A percentile compares a stretch with the other conserved stretches of the same genome.
Evolutionary conservation across 2,797 vertebrate genomes (phyloP).

Genomic region (Cheirogaleus major): DNA sequence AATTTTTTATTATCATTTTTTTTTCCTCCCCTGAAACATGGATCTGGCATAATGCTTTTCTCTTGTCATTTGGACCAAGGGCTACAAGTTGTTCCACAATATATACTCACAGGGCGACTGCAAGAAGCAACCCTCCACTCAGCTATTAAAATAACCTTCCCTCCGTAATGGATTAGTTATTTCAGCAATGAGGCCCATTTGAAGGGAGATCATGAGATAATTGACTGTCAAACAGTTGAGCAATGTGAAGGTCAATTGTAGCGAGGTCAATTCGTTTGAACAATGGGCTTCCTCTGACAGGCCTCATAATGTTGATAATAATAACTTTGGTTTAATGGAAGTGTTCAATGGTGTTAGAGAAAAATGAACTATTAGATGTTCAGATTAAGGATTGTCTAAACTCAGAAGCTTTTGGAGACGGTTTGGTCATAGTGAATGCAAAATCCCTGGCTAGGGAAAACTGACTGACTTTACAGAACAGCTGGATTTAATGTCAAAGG

Average conservation of each 20-base stretch:
- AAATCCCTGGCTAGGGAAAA: constrained; percentile 70
- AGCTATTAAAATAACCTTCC: constrained; percentile 83
- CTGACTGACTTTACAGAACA: constrained; percentile 67
- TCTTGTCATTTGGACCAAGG: constrained; percentile 49
- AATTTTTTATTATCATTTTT: background rate
- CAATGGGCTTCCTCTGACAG: constrained; percentile 81
- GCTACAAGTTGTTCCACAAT: constrained; percentile 61
- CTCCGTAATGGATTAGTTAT: constrained; percentile 84
- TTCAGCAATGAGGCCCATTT: constrained; percentile 81
- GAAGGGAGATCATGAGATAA: constrained; percentile 86
- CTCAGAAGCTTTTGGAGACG: constrained; percentile 63
- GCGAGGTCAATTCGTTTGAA: constrained; percentile 85
- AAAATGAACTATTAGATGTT: constrained; percentile 80
- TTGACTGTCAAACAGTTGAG: constrained; percentile 86
- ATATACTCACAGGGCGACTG: constrained; percentile 47
- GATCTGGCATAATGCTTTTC: background rate
- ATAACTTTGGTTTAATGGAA: constrained; percentile 82
- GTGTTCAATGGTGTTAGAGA: constrained; percentile 73
- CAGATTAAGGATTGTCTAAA: constrained; percentile 78
- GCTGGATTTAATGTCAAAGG: constrained; percentile 75
- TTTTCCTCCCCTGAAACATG: background rate
- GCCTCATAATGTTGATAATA: constrained; percentile 82
- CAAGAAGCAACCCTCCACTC: constrained; percentile 70
- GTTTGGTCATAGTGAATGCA: constrained; percentile 58
- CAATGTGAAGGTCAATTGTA: constrained; percentile 85